A percentile compares a stretch with the other conserved stretches of the same genome.
phyloP scores from a whole-genome alignment of 2,888 invertebrate genomes.

The Drosophila paramelanica region DNA sequence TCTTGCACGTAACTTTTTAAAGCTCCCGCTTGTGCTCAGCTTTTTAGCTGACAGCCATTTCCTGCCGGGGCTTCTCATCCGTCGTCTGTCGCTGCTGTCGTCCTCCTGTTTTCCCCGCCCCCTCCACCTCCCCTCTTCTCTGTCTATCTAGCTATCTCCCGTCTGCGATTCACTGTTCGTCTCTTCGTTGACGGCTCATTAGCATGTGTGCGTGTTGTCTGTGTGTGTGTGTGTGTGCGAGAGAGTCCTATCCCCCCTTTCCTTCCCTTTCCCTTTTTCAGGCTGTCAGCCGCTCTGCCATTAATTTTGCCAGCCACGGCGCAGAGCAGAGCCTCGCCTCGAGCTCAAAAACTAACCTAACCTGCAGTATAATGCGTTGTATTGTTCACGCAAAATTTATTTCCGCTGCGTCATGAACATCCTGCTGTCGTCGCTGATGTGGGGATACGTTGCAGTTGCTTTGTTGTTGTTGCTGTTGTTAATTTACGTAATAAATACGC shows the following conservation, averaged over 20 bases:
- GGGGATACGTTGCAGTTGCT: constrained; percentile 31
- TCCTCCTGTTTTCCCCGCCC: neutral
- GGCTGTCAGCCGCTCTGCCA: constrained; percentile 63
- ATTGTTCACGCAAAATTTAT: constrained; percentile 81
- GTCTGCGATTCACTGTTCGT: constrained; percentile 20
- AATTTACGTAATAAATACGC: constrained; percentile 80
- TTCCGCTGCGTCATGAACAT: constrained; percentile 77
- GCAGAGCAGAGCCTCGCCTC: constrained; percentile 16
- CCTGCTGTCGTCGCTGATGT: constrained; percentile 73
- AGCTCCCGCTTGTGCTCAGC: constrained; percentile 16
- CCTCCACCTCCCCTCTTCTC: neutral
- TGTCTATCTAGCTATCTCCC: constrained; percentile 1
- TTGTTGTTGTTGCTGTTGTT: constrained; percentile 59
- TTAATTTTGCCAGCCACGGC: constrained; percentile 58
- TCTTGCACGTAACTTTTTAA: constrained; percentile 8
- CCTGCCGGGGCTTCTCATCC: constrained; percentile 52
- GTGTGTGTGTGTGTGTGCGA: constrained; percentile 7
- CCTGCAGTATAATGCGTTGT: constrained; percentile 78
- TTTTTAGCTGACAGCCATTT: constrained; percentile 62
- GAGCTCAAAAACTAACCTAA: constrained; percentile 65
- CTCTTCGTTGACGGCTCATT: constrained; percentile 65
- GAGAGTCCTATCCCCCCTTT: neutral
- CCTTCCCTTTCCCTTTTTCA: neutral
- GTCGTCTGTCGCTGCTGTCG: constrained; percentile 17
- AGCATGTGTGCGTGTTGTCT: constrained; percentile 67